Base-by-base conservation (phyloP, 2,113 vertebrate genomes). In the Gila orcuttii region DNA sequence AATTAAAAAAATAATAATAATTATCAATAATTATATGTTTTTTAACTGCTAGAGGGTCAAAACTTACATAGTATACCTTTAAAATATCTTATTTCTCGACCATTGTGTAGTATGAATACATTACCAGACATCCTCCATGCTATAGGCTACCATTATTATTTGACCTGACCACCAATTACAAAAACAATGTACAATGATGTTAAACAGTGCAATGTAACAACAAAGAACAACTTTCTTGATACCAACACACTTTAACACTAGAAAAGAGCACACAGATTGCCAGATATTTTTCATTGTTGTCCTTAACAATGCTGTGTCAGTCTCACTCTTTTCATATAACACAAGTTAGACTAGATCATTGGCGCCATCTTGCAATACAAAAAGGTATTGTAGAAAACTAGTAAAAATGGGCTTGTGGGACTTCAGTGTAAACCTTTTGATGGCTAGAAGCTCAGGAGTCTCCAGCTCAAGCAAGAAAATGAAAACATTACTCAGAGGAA, bases 311-410 rank as follows among this genome's bases (percentile, higher is more conserved):
- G 19, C 36, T 47, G n/a, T 57, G 55, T 19, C 50, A 17, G 15
- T 21, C 60, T 62, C n/a, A 62, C 3, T n/a, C 11, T 45, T 25
- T 23, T 73, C 3, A 23, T 15, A 25, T 2, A 71, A n/a, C 19
- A 47, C 6, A 47, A 5, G 9, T 25, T 25, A 60, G 59, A n/a
- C 10, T 11, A 74, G 71, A 11, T 75, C 23, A 25, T n/a, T 75
- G 42, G 73, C 42, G 42, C 73, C 73, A 75, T 75, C 73, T 75
- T 75, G 73, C 73, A 42, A 42, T 42, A 23, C 2, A 50, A 50
- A 75, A 28, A 17, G 42, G 71, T 74, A 74, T 3, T 47, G 71
- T 47, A 74, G 68, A 42, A 71, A 42, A 21, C 19, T 39, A 39
- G 33, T 69, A 6, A 12, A 73, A 50, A 25, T 47, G 23, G 11